phyloP scores from a whole-genome alignment of 2,797 vertebrate species.

The Hemitrygon akajei region DNA sequence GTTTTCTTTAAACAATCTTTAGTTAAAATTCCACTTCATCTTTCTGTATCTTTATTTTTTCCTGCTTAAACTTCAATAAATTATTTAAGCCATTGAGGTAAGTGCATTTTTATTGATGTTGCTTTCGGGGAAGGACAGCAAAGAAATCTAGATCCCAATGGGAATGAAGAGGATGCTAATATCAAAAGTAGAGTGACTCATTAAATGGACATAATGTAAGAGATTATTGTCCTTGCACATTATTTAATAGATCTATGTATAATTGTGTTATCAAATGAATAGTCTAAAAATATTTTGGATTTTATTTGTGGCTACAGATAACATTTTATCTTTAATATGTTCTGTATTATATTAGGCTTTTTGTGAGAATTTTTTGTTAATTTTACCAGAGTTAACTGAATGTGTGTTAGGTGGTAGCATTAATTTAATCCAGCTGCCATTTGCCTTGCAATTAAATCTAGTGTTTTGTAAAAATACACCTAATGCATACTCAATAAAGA shows the following conservation, averaged over 20 bases:
- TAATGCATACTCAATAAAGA: neutral
- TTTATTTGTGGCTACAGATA: neutral
- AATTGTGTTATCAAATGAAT: neutral
- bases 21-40: neutral
- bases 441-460: neutral
- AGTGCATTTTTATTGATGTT: neutral
- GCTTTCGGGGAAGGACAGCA: neutral
- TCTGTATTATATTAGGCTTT: too few species aligned
- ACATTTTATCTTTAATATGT: neutral
- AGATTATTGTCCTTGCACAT: neutral
- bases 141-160: neutral
- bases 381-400: neutral
- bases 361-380: neutral
- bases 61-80: neutral
- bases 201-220: neutral
- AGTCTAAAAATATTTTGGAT: neutral
- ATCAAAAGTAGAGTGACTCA: neutral
- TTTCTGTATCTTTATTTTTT: neutral
- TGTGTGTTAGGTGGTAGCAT: neutral
- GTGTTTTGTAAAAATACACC: neutral
- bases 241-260: neutral
- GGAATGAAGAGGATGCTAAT: neutral
- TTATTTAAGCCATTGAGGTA: neutral
- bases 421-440: neutral
- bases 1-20: neutral